Percentiles rank a stretch among this genome's conserved stretches.
phyloP scores from a whole-genome alignment of 2,888 invertebrate genomes.

The Lysandra coridon region DNA sequence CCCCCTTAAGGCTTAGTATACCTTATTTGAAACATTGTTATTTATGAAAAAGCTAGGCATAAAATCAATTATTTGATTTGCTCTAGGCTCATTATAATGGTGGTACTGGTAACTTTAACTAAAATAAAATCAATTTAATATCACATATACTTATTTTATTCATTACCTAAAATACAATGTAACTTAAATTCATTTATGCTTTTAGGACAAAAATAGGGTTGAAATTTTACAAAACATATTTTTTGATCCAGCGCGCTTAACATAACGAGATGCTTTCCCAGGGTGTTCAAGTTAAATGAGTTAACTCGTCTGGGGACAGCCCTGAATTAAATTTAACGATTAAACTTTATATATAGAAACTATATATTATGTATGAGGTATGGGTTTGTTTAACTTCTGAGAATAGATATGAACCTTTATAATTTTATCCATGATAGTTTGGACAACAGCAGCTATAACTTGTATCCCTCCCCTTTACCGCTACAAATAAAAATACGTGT shows the following conservation, averaged over 20 bases:
- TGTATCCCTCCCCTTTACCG: no score
- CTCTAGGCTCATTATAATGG: no score
- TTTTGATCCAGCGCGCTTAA: constrained; percentile 1
- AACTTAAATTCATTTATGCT: background rate
- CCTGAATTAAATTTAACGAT: constrained; percentile 26
- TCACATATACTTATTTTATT: no score
- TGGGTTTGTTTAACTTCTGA: background rate
- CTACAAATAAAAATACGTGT: no score
- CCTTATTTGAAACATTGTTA: no score
- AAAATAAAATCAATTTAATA: no score
- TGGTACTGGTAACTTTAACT: no score
- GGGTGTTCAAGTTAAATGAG: constrained; percentile 24
- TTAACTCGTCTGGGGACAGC: constrained; percentile 11
- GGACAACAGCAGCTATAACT: no score
- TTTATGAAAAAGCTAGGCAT: no score
- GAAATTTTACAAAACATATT: background rate
- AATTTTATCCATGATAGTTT: background rate
- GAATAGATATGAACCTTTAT: background rate
- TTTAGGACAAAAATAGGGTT: background rate
- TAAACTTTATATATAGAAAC: background rate
- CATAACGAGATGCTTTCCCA: constrained; percentile 6
- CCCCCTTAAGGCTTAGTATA: no score
- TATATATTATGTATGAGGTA: background rate
- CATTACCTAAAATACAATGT: no score
- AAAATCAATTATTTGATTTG: no score